Evolutionary conservation across 2,113 vertebrate genomes (phyloP).

Genomic region (Mus musculus): GRCm39 chr2:75994001-75994500

Average conservation of each 20-base stretch:
- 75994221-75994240: neutral
- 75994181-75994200: neutral
- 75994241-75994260: neutral
- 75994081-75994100: neutral
- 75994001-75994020: neutral
- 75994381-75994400: neutral
- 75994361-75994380: neutral
- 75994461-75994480: neutral
- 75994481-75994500: accelerated
- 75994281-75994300: neutral
- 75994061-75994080: neutral
- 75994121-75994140: neutral
- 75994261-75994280: neutral
- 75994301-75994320: neutral
- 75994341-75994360: neutral
- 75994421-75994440: neutral
- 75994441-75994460: neutral
- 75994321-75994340: neutral
- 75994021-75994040: neutral
- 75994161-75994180: neutral
- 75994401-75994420: neutral
- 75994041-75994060: neutral
- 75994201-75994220: neutral
- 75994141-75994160: neutral
- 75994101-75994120: neutral